Conservation (phyloP, 2,888 invertebrate species). For the Craniophora ligustri region DNA sequence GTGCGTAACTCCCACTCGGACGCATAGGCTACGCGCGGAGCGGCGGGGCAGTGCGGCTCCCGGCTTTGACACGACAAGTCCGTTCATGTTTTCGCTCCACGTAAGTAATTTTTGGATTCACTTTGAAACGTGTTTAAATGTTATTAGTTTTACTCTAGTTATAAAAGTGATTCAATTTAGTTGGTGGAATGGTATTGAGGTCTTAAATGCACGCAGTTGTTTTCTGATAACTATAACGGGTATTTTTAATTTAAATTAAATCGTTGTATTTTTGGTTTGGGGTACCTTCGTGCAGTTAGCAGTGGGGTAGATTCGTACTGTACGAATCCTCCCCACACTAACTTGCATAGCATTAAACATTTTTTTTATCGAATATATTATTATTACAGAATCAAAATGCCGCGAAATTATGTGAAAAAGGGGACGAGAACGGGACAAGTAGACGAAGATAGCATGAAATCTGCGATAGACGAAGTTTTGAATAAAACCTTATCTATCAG, state of each 20-base stretch:
- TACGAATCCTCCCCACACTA: background rate
- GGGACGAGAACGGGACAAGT: conserved; percentile 17
- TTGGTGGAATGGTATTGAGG: too few species aligned
- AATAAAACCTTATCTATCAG: conserved; percentile 8
- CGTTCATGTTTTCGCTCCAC: background rate
- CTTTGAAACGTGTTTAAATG: too few species aligned
- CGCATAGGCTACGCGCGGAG: background rate
- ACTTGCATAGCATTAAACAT: background rate
- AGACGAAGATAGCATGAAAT: conserved; percentile 12
- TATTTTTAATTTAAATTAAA: background rate
- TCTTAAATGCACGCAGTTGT: too few species aligned
- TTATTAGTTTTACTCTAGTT: too few species aligned
- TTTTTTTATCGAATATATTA: conserved; percentile 1
- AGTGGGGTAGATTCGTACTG: conserved; percentile 1
- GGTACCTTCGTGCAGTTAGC: background rate
- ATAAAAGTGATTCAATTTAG: too few species aligned
- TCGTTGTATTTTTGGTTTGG: background rate
- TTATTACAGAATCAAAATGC: conserved; percentile 10
- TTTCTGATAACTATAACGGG: background rate
- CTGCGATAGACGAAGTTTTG: conserved; percentile 16
- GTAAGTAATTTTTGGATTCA: background rate
- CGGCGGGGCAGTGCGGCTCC: background rate
- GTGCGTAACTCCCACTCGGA: background rate
- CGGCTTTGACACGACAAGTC: background rate
- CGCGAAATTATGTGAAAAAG: conserved; percentile 10